Conservation (phyloP, 2,797 vertebrate genomes). For the Lepilemur septentrionalis region DNA sequence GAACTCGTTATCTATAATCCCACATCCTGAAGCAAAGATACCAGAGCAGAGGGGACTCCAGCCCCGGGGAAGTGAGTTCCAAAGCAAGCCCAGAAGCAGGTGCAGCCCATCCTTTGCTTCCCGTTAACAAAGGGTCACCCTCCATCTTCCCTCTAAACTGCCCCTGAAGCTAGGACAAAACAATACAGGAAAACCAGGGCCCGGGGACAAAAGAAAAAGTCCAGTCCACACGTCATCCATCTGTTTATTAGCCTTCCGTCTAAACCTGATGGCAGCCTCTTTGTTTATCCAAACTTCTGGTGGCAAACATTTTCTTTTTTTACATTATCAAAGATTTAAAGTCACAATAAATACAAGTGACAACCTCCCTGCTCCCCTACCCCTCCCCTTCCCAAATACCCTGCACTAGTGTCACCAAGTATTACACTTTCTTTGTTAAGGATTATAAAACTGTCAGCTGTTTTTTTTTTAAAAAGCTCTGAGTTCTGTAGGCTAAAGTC, state of each 20-base stretch:
- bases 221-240: neutral
- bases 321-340: constrained; percentile 61
- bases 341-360: constrained; percentile 69
- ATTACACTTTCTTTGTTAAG: constrained; percentile 24
- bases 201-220: neutral
- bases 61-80: neutral
- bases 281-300: neutral
- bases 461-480: neutral
- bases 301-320: constrained; percentile 12
- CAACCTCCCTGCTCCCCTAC: neutral
- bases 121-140: neutral
- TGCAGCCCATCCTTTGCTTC: neutral
- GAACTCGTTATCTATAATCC: neutral
- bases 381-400: neutral
- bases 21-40: neutral
- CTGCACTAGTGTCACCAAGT: constrained; percentile 46
- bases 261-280: neutral
- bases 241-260: constrained; percentile 71
- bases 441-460: constrained; percentile 42
- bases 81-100: neutral
- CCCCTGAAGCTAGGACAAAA: neutral
- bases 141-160: neutral
- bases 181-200: neutral
- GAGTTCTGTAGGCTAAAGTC: neutral
- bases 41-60: too few relatives aligned